These are phyloP conservation scores for Tenebrio molitor DNA, from an alignment of 1,140 invertebrate species.

Conservation along the genomic window DNA sequence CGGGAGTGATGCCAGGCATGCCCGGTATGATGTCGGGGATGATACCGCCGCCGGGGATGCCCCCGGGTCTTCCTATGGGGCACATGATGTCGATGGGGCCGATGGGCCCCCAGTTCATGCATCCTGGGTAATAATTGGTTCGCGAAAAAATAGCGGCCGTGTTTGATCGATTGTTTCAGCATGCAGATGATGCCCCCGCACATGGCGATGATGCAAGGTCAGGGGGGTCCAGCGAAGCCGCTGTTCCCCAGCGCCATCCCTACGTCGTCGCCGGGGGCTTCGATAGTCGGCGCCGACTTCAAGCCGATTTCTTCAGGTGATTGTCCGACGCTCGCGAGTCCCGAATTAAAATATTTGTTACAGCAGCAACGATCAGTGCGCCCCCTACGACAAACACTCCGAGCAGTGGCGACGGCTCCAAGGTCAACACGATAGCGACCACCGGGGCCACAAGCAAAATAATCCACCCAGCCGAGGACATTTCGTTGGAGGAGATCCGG, in stretches of 20 bases:
- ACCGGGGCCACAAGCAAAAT: conserved; percentile 91
- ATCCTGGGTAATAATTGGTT: conserved; percentile 76
- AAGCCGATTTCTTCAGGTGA: conserved; percentile 73
- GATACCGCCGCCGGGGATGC: conserved; percentile 73
- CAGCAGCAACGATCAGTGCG: conserved; percentile 78
- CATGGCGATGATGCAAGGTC: conserved; percentile 73
- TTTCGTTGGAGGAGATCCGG: conserved; percentile 91
- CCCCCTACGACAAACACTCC: conserved; percentile 73
- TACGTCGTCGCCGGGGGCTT: conserved; percentile 73
- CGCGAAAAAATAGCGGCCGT: too few relatives aligned
- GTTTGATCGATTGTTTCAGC: conserved; percentile 66
- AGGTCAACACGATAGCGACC: conserved; percentile 80
- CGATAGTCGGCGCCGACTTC: conserved; percentile 75
- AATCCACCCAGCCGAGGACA: conserved; percentile 94
- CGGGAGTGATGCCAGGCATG: conserved; percentile 68
- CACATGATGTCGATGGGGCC: conserved; percentile 82
- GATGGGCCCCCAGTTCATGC: conserved; percentile 80
- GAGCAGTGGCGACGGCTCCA: conserved; percentile 69
- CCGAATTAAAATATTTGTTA: conserved; percentile 71
- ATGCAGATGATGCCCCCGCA: conserved; percentile 73
- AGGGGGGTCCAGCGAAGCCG: conserved; percentile 75
- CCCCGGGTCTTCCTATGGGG: conserved; percentile 71
- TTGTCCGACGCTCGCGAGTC: conserved; percentile 48
- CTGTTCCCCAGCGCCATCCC: conserved; percentile 82
- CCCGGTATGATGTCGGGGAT: conserved; percentile 71